Evolutionary conservation across 1,140 invertebrate species (phyloP).

Genomic region (Theocolax elegans): DNA sequence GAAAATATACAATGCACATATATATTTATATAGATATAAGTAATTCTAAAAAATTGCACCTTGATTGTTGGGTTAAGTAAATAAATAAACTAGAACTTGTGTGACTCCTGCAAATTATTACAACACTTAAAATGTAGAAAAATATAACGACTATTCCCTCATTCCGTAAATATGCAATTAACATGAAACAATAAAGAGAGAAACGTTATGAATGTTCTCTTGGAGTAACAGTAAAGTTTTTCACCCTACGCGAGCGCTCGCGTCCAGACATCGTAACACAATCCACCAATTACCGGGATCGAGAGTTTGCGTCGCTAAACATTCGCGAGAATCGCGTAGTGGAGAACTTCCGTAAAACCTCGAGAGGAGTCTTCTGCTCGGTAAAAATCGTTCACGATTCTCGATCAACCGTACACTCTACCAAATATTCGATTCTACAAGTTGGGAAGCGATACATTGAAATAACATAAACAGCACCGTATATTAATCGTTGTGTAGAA

Average conservation of each 20-base stretch:
- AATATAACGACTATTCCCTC: not conserved
- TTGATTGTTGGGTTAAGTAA: no score
- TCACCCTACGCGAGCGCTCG: not conserved
- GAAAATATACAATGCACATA: no score
- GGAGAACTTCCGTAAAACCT: not conserved
- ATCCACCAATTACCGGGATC: constrained; percentile 12
- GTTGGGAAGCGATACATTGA: no score
- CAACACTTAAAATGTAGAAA: not conserved
- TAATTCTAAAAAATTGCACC: no score
- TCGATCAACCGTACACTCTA: no score
- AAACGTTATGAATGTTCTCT: constrained; percentile 1
- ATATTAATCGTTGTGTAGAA: no score
- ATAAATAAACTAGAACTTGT: no score
- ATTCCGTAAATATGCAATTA: constrained; percentile 15
- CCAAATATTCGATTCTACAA: no score
- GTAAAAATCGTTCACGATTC: no score
- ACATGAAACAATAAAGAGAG: constrained; percentile 5
- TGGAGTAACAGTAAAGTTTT: constrained; percentile 7
- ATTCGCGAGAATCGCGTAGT: not conserved
- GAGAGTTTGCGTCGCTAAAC: not conserved
- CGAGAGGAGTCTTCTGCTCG: not conserved
- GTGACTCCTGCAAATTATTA: no score
- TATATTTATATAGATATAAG: no score
- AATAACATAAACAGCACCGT: no score
- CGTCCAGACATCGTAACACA: not conserved